Evolutionary conservation across 1,140 invertebrate species (phyloP), one percentile per base, ranked within the genome.

Genomic region (Drosophila littoralis): DNA sequence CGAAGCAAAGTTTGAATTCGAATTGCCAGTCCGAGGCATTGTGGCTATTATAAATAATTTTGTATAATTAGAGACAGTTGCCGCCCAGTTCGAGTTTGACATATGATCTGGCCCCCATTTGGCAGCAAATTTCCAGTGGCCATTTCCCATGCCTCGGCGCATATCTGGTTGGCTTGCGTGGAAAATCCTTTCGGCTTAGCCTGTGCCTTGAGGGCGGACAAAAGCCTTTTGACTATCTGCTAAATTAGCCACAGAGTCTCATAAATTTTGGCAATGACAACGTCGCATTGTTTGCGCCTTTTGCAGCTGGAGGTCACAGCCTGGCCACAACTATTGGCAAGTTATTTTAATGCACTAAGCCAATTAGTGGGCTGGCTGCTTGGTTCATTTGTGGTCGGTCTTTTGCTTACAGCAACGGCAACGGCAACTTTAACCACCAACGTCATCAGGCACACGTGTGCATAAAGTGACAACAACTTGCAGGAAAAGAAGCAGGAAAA

Each of bases 301-400:
- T 8, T 33, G 57, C 46, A 32, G 12, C 35, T 51, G 66, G 50
- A 57, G 58, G 36, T 66, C 48, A 66, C 50, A 57, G 63, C 60
- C 66, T 71, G 81, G 78, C 83, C 82, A 48, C 83, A 88, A 88
- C 83, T 88, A 88, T 88, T 88, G 83, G 68, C 84, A 88, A 88
- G 83, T 88, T 88, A 88, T 88, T 88, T 88, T 88, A 86, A 88
- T 88, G 77, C 83, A 88, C 84, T 86, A 88, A 88, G 83, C 83
- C 83, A 88, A 88, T 86, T 86, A 88, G 83, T 88, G 83, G 84
- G 73, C 76, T 67, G 68, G 58, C 42, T 22, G 40, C 57, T 71
- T 79, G 83, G 76, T 88, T 88, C 80, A 88, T 88, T 88, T 88
- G 83, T 52, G 84, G 83, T 50, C 65, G 84, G 83, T 50, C 65